phyloP scores from a whole-genome alignment of 2,797 vertebrate species.

The Girardinus metallicus region DNA sequence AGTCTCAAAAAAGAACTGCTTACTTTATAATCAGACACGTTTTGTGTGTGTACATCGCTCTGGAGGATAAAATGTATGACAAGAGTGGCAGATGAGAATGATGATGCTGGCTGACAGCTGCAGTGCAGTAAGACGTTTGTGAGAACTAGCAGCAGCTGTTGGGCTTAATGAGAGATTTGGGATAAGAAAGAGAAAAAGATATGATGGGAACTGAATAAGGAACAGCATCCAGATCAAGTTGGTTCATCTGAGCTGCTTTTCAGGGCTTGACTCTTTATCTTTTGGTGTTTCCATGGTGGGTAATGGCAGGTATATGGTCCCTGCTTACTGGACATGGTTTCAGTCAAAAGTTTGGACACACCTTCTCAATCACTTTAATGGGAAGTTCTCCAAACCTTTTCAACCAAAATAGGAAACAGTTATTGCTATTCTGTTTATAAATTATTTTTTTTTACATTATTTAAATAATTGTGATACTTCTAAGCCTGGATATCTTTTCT shows the following conservation, averaged over 20 bases:
- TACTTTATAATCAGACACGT: not conserved
- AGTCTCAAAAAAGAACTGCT: not conserved
- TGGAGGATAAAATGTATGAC: constrained; percentile 4
- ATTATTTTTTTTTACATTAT: not conserved
- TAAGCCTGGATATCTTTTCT: not conserved
- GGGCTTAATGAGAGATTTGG: constrained; percentile 1
- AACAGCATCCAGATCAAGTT: not conserved
- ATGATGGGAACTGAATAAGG: constrained; percentile 1
- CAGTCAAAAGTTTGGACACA: not conserved
- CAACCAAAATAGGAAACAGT: not conserved
- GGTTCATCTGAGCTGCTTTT: not conserved
- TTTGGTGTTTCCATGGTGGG: not conserved
- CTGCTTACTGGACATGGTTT: not conserved
- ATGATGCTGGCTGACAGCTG: constrained; percentile 10
- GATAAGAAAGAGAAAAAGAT: constrained; percentile 3
- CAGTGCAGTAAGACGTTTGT: not conserved
- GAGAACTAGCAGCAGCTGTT: constrained; percentile 12
- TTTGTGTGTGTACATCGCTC: not conserved
- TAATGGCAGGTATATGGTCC: not conserved
- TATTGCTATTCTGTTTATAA: not conserved
- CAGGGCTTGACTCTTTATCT: not conserved
- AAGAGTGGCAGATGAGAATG: constrained; percentile 1
- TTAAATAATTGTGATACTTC: not conserved
- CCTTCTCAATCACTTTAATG: no score
- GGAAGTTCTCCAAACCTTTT: not conserved